These are phyloP conservation scores for Lycia hirtaria DNA, from an alignment of 2,888 invertebrate species.

Conservation along the genomic window DNA sequence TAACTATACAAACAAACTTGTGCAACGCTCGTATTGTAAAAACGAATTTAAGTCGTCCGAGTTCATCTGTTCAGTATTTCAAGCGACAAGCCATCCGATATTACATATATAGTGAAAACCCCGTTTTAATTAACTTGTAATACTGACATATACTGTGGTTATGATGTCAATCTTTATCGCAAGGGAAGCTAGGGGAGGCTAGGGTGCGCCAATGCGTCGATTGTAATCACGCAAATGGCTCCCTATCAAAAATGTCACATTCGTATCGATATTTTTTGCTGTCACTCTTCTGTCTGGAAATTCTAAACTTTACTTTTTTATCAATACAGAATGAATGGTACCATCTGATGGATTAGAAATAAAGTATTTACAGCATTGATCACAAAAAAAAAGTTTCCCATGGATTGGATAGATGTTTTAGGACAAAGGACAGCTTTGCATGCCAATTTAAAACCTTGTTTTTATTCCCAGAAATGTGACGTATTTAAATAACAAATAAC, in stretches of 20 bases:
- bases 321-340: constrained; percentile 1
- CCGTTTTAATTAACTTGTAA: background rate
- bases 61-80: too few relatives aligned
- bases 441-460: too few relatives aligned
- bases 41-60: too few relatives aligned
- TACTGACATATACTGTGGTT: constrained; percentile 11
- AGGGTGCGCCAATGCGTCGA: constrained; percentile 82
- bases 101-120: background rate
- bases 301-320: constrained; percentile 35
- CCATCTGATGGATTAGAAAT: background rate
- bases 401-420: too few relatives aligned
- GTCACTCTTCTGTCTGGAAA: constrained; percentile 70
- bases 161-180: constrained; percentile 83
- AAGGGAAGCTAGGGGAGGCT: constrained; percentile 78
- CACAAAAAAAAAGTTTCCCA: too few relatives aligned
- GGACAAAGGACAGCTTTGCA: too few relatives aligned
- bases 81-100: too few relatives aligned
- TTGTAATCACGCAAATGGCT: constrained; percentile 85
- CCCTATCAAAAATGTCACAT: constrained; percentile 82
- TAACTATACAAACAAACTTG: too few relatives aligned
- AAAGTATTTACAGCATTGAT: background rate
- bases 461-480: too few relatives aligned
- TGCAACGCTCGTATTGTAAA: too few relatives aligned
- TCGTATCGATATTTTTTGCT: constrained; percentile 73
- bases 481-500: too few relatives aligned